phyloP scores from a whole-genome alignment of 2,113 vertebrate genomes.

The Datnioides undecimradiatus region DNA sequence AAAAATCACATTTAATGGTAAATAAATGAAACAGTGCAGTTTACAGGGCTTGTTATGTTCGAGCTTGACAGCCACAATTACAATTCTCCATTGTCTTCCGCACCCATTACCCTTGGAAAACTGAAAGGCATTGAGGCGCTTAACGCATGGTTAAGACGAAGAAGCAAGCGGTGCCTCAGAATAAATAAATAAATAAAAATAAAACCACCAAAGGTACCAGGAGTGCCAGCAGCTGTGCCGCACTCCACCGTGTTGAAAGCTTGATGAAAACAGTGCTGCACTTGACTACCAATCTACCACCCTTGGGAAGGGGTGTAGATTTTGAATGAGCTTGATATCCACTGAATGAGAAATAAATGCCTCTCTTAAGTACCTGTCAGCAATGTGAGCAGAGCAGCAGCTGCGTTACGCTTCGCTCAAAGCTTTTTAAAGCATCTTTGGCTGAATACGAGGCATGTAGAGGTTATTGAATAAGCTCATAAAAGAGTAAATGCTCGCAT shows the following conservation, averaged over 20 bases:
- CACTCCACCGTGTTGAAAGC: conserved; percentile 35
- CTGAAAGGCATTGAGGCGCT: conserved; percentile 15
- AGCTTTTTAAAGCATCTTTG: conserved; percentile 56
- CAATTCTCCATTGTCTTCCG: conserved; percentile 25
- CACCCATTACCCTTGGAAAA: conserved; percentile 24
- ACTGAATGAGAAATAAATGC: conserved; percentile 78
- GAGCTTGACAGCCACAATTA: conserved; percentile 5
- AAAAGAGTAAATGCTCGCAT: conserved; percentile 34
- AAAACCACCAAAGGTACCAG: conserved; percentile 36
- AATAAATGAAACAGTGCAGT: conserved; percentile 23
- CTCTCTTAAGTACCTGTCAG: conserved; percentile 73
- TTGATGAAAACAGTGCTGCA: conserved; percentile 54
- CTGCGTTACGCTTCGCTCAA: conserved; percentile 57
- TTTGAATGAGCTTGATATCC: conserved; percentile 77
- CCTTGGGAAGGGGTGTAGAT: conserved; percentile 46
- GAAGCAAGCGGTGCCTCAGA: conserved; percentile 14
- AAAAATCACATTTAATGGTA: conserved; percentile 21
- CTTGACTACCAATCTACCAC: conserved; percentile 59
- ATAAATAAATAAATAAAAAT: too few species aligned
- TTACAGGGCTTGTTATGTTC: conserved; percentile 17
- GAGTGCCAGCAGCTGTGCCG: conserved; percentile 67
- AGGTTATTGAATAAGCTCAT: conserved; percentile 50
- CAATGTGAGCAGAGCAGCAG: conserved; percentile 55
- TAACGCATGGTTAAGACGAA: conserved; percentile 9
- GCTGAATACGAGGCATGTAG: conserved; percentile 15